Conservation (phyloP, 64 coral and sea anemone genomes). For the Pachyseris speciosa region DNA sequence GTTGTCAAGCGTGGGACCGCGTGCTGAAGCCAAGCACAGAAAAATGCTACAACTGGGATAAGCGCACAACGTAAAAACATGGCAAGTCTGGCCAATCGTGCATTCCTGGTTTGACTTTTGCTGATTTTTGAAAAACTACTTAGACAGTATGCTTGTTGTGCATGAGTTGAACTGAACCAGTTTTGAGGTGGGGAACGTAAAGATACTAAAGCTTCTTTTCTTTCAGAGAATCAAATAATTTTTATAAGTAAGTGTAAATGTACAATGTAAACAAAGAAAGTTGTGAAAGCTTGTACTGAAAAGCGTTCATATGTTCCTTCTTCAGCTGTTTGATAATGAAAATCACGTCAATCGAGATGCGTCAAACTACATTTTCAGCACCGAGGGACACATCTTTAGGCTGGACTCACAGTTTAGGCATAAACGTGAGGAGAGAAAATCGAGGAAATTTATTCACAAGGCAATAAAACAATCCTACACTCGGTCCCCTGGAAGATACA, state of each 20-base stretch:
- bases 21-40: no score
- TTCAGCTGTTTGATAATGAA: conserved; percentile 91
- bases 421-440: conserved; percentile 33
- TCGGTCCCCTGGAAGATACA: conserved; percentile 30
- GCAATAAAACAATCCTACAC: conserved; percentile 4
- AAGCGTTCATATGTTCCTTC: neutral
- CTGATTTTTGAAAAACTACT: no score
- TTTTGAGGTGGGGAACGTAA: no score
- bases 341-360: conserved; percentile 97
- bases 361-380: conserved; percentile 96
- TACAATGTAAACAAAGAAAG: neutral
- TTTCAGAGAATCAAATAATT: neutral
- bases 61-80: no score
- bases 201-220: no score
- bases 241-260: neutral
- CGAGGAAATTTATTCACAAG: neutral
- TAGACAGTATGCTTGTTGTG: no score
- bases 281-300: neutral
- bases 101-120: no score
- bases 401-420: conserved; percentile 75
- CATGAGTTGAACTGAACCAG: no score
- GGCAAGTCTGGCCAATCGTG: no score
- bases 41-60: no score
- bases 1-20: no score
- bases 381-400: conserved; percentile 92